These are phyloP conservation scores for Cephus cinctus DNA, from an alignment of 1,140 invertebrate species.

Conservation along the genomic window DNA sequence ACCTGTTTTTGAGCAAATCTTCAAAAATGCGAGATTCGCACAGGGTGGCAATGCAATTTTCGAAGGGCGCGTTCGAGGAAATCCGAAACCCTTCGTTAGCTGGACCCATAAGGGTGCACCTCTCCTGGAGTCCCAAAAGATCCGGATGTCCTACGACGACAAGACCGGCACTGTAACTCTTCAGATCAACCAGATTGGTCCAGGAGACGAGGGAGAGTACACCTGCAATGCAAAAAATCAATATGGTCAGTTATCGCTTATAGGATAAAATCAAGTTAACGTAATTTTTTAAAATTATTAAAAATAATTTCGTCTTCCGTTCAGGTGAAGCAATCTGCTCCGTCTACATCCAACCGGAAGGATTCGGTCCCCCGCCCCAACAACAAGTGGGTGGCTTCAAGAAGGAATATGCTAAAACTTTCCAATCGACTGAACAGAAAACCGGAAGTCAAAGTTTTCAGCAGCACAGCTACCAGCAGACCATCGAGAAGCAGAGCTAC, in stretches of 20 bases:
- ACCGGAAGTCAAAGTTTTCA: constrained; percentile 55
- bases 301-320: constrained; percentile 5
- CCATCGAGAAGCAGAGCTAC: constrained; percentile 65
- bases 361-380: constrained; percentile 66
- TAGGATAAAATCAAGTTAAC: not conserved
- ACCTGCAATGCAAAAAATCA: constrained; percentile 91
- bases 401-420: constrained; percentile 55
- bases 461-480: constrained; percentile 57
- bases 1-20: constrained; percentile 90
- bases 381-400: constrained; percentile 58
- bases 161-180: constrained; percentile 82
- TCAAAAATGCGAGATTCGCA: constrained; percentile 89
- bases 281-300: not conserved
- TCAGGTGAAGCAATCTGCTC: constrained; percentile 86
- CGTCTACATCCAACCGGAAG: constrained; percentile 93
- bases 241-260: constrained; percentile 58
- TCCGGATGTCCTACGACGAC: constrained; percentile 85
- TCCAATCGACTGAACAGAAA: constrained; percentile 61
- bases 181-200: constrained; percentile 86
- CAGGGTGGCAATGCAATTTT: constrained; percentile 91
- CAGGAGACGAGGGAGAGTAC: constrained; percentile 94
- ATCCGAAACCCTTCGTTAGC: constrained; percentile 89
- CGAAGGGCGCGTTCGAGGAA: constrained; percentile 86
- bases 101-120: constrained; percentile 91
- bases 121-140: constrained; percentile 77